These are phyloP conservation scores for Thunnus thynnus DNA, from an alignment of 2,113 vertebrate species.

Conservation along the genomic window DNA sequence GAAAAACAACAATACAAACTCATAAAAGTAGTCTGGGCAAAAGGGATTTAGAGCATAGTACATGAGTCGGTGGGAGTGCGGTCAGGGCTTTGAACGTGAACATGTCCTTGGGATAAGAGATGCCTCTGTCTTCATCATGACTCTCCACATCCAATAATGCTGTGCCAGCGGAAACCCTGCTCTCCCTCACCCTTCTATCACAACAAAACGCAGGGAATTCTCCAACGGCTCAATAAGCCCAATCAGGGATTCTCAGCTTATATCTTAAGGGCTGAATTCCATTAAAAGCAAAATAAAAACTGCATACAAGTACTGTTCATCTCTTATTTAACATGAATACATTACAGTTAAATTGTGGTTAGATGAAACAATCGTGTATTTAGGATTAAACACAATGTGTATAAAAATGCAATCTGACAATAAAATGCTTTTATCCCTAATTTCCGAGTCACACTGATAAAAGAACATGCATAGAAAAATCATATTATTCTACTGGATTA, in stretches of 20 bases:
- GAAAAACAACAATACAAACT: conserved; percentile 36
- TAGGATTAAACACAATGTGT: conserved; percentile 24
- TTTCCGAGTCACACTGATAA: conserved; percentile 4
- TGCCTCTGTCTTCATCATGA: conserved; percentile 63
- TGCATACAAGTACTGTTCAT: conserved; percentile 23
- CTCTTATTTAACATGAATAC: conserved; percentile 43
- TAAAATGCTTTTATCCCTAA: neutral
- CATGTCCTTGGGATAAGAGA: conserved; percentile 68
- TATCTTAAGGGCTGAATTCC: conserved; percentile 59
- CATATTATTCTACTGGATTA: neutral
- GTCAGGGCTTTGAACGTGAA: conserved; percentile 50
- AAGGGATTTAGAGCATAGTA: conserved; percentile 20
- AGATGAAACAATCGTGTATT: conserved; percentile 22
- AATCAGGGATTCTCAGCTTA: conserved; percentile 41
- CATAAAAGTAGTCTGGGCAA: conserved; percentile 8
- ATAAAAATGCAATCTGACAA: neutral
- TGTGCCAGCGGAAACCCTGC: conserved; percentile 53
- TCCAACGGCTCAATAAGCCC: conserved; percentile 50
- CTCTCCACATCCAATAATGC: conserved; percentile 63
- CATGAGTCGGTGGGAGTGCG: conserved; percentile 35
- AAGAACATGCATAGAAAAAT: neutral
- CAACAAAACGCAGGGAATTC: conserved; percentile 49
- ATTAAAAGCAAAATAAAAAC: conserved; percentile 46
- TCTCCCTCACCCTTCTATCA: conserved; percentile 30
- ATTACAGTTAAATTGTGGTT: conserved; percentile 37